A percentile compares a stretch with the other conserved stretches of the same genome.
These are phyloP conservation scores for Drosophila tristis DNA, from an alignment of 1,140 invertebrate genomes.

Conservation along the genomic window DNA sequence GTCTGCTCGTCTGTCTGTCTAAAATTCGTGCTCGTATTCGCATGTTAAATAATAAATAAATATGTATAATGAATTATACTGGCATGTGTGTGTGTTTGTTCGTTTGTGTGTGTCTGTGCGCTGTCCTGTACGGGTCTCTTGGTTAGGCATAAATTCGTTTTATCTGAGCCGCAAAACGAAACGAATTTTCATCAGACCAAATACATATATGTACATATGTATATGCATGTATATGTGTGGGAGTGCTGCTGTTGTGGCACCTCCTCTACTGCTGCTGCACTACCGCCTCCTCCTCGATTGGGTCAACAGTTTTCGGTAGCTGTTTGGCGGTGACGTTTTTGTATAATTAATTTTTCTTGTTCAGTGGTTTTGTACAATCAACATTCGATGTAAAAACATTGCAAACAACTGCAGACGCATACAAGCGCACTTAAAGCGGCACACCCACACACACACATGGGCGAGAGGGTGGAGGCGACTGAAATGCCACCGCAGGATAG, in stretches of 20 bases:
- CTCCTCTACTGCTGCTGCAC: neutral
- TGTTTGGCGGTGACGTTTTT: slow-evolving; percentile 81
- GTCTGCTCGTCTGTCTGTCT: slow-evolving; percentile 18
- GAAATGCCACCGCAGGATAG: slow-evolving; percentile 71
- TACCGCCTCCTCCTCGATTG: slow-evolving; percentile 12
- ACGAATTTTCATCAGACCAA: slow-evolving; percentile 39
- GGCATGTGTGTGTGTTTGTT: slow-evolving; percentile 15
- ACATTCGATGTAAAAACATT: slow-evolving; percentile 79
- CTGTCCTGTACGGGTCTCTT: slow-evolving; percentile 21
- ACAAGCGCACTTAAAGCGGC: slow-evolving; percentile 70
- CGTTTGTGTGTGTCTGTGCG: slow-evolving; percentile 32
- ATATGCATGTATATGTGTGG: slow-evolving; percentile 7
- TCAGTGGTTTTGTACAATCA: slow-evolving; percentile 83
- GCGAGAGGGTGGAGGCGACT: neutral
- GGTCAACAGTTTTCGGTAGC: slow-evolving; percentile 77
- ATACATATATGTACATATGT: slow-evolving; percentile 5
- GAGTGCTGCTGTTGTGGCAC: neutral
- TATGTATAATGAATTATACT: slow-evolving; percentile 64
- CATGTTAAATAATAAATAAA: slow-evolving; percentile 76
- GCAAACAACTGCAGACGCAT: slow-evolving; percentile 74
- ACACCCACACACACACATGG: slow-evolving; percentile 28
- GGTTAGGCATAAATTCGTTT: slow-evolving; percentile 71
- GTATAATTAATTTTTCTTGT: slow-evolving; percentile 84
- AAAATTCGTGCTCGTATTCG: slow-evolving; percentile 24
- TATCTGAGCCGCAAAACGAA: slow-evolving; percentile 57